Evolutionary conservation across 2,797 vertebrate species (phyloP), one percentile per base, ranked within the genome.

Genomic region (Tokudaia muenninki): DNA sequence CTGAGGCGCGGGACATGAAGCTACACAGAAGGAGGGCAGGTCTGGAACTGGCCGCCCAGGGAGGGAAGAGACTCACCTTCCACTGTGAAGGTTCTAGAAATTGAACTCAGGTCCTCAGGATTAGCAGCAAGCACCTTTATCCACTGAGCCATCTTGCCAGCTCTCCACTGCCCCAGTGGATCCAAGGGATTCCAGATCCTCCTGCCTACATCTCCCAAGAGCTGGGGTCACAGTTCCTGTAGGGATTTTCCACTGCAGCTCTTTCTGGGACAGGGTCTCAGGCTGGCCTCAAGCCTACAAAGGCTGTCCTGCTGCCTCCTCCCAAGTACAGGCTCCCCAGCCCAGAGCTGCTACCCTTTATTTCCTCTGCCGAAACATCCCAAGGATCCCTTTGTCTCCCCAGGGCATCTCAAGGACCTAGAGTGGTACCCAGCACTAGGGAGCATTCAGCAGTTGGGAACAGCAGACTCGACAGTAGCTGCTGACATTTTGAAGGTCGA

Each of bases 11-110:
- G 50, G 31, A 91, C 3, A 4, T 70, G 57, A 79, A 59, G 57
- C 21, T 3, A 19, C 67, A 5, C 8, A 0, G 1, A 50, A 22
- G 12, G 47, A 47, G 5, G n/a, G 13, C 0, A 0, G 22, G 26
- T 67, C 10, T 19, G 61, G 70, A 26, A 3, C 37, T 10, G 1
- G 55, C 14, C 34, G 41, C 41, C 29, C 12, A 22, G 37, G 41
- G 61, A 22, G 81, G 21, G 34, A 17, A 10, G 0, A 55, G 77
- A 72, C 44, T 24, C 47, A 21, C 41, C 9, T 7, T 65, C 61
- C 5, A 22, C 29, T 29, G 6, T 26, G 65, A 37, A 50, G 47
- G 34, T 57, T 10, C 50, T n/a, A 19, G 86, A 50, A 22, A 41
- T 57, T 2, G 14, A 74, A 41, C 50, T 13, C 24, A 1, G n/a